A percentile compares a stretch with the other conserved stretches of the same genome.
phyloP scores from a whole-genome alignment of 2,113 vertebrate genomes.

The Coptodon rendalli region DNA sequence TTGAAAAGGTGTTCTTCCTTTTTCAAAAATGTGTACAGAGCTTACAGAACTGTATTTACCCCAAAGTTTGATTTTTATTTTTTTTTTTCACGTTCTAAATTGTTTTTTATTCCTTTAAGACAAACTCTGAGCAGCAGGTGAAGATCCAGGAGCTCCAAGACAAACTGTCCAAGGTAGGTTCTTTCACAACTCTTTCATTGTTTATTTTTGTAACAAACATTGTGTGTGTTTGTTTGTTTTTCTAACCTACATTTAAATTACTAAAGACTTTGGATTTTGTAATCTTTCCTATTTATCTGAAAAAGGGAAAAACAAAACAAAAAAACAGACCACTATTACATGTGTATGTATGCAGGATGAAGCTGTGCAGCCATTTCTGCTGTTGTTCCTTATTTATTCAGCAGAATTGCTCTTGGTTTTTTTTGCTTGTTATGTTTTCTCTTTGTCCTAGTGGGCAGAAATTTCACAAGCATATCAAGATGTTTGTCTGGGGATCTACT shows the following conservation, averaged over 20 bases:
- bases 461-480: not conserved
- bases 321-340: not conserved
- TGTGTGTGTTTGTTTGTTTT: not conserved
- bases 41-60: not conserved
- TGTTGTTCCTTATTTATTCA: not conserved
- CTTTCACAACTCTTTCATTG: not conserved
- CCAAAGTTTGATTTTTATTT: not conserved
- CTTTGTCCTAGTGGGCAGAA: not conserved
- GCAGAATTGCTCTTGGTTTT: not conserved
- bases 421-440: not conserved
- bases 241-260: not conserved
- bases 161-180: constrained; percentile 89
- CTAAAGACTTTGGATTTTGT: not conserved
- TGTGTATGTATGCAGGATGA: not conserved
- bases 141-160: constrained; percentile 98
- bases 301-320: not conserved
- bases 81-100: not conserved
- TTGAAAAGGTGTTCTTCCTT: constrained; percentile 84
- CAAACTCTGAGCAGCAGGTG: constrained; percentile 91
- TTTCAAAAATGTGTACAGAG: not conserved
- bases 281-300: not conserved
- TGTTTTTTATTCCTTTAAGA: constrained; percentile 66
- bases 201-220: not conserved
- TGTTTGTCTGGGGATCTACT: constrained; percentile 16
- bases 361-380: not conserved